A percentile compares a stretch with the other conserved stretches of the same genome.
Conservation (phyloP, 53 echinoderm and acorn worm genomes). For the Temnopleurus reevesii region DNA sequence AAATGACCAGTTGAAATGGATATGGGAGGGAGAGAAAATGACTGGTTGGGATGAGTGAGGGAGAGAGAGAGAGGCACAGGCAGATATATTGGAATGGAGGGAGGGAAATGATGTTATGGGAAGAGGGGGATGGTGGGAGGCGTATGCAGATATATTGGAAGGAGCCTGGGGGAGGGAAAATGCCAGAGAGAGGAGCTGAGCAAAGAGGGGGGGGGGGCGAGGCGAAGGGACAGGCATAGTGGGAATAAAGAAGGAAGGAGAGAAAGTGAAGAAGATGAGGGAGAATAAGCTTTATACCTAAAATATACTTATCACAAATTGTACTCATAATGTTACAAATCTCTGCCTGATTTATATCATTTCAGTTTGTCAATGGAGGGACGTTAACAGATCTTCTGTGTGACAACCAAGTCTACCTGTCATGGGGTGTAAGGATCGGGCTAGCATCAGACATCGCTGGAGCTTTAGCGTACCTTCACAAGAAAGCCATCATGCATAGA, state of each 20-base stretch:
- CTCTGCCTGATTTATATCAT: not conserved
- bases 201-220: too few relatives aligned
- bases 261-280: not conserved
- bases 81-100: not conserved
- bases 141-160: too few relatives aligned
- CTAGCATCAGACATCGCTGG: slow-evolving; percentile 86
- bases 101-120: not conserved
- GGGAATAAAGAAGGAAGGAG: not conserved
- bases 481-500: slow-evolving; percentile 81
- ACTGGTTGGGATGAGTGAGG: not conserved
- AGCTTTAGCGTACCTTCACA: slow-evolving; percentile 89
- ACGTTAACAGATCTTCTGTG: slow-evolving; percentile 67
- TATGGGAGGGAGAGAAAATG: too few relatives aligned
- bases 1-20: not conserved
- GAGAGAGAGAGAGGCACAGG: not conserved
- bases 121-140: not conserved
- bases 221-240: too few relatives aligned
- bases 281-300: too few relatives aligned
- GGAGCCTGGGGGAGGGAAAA: too few relatives aligned
- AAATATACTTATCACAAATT: too few relatives aligned
- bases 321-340: too few relatives aligned
- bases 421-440: slow-evolving; percentile 74
- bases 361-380: slow-evolving; percentile 85
- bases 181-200: too few relatives aligned
- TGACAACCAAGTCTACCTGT: slow-evolving; percentile 68